A percentile compares a stretch with the other conserved stretches of the same genome.
Evolutionary conservation across 2,113 vertebrate species (phyloP).

Genomic region (Oncorhynchus masou): DNA sequence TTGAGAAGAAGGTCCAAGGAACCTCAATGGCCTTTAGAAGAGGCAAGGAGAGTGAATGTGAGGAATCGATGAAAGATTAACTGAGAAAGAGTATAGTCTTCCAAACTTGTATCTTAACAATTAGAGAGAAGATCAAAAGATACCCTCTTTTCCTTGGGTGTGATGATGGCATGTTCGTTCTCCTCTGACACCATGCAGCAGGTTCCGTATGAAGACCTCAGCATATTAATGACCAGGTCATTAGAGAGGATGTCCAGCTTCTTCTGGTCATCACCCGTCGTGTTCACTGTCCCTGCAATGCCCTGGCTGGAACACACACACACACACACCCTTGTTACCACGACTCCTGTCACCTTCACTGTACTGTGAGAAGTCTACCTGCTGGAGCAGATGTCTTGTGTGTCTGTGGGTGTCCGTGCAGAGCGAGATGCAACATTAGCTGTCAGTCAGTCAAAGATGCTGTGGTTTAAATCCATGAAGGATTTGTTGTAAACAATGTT

Average conservation of each 20-base stretch:
- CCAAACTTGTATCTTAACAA: neutral
- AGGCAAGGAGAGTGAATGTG: neutral
- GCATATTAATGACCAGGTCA: constrained; percentile 90
- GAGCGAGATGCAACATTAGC: too few relatives aligned
- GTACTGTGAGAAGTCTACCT: too few relatives aligned
- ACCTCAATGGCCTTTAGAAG: too few relatives aligned
- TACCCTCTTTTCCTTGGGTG: constrained; percentile 81
- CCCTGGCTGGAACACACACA: constrained; percentile 76
- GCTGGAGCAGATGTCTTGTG: too few relatives aligned
- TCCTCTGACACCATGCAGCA: constrained; percentile 92
- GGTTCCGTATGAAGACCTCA: constrained; percentile 88
- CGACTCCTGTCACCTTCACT: neutral
- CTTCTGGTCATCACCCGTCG: constrained; percentile 94
- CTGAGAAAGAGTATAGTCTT: too few relatives aligned
- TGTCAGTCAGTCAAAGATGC: too few relatives aligned
- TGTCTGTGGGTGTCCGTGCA: too few relatives aligned
- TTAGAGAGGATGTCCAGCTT: constrained; percentile 94
- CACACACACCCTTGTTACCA: neutral
- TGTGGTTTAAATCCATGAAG: too few relatives aligned
- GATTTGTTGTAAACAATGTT: too few relatives aligned
- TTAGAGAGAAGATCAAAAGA: neutral
- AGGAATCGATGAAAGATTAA: neutral
- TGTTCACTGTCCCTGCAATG: constrained; percentile 89
- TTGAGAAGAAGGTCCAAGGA: too few relatives aligned
- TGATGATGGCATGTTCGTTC: constrained; percentile 84